Conservation (phyloP, 2,113 vertebrate genomes). For the Recurvirostra avosetta region DNA sequence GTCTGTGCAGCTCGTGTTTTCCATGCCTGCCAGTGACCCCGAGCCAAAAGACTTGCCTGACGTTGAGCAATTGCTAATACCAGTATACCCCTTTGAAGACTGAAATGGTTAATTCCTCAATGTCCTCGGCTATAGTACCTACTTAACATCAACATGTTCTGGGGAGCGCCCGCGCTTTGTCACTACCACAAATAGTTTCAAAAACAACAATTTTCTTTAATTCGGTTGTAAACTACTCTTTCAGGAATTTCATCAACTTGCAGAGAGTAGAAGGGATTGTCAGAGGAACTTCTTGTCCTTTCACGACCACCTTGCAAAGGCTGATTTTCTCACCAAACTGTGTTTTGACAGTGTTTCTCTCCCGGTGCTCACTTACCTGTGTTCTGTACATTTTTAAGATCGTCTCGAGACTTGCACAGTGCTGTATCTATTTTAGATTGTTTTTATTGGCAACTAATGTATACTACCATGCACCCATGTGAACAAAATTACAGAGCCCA, state of each 20-base stretch:
- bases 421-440: constrained; percentile 20
- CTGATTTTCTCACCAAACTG: neutral
- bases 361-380: neutral
- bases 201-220: constrained; percentile 3
- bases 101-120: neutral
- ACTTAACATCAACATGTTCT: neutral
- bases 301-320: neutral
- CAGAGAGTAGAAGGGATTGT: neutral
- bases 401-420: neutral
- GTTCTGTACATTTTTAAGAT: neutral
- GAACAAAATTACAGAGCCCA: constrained; percentile 43
- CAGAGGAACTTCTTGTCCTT: neutral
- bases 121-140: neutral
- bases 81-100: neutral
- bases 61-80: neutral
- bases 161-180: neutral
- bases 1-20: neutral
- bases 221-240: neutral
- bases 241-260: neutral
- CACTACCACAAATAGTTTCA: neutral
- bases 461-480: constrained; percentile 9
- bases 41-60: neutral
- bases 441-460: constrained; percentile 35
- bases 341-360: neutral
- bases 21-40: neutral